These are phyloP conservation scores for Sipha flava DNA, from an alignment of 1,140 invertebrate genomes.

Conservation along the genomic window DNA sequence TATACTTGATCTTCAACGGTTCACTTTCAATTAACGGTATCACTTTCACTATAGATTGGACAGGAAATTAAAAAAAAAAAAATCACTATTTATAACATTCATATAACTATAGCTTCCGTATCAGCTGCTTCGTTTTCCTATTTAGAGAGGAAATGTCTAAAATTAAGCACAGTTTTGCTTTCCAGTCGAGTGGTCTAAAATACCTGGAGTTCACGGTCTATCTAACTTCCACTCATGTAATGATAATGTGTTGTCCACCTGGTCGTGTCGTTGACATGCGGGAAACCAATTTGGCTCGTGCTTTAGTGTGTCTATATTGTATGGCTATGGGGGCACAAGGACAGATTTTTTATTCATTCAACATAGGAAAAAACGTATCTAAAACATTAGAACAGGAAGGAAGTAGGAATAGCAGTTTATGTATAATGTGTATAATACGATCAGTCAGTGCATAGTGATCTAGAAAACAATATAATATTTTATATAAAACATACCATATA, in stretches of 20 bases:
- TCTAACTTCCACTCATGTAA: neutral
- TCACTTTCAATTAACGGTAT: neutral
- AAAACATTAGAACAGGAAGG: neutral
- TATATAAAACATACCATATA: too few relatives aligned
- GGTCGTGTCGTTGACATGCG: neutral
- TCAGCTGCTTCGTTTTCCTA: neutral
- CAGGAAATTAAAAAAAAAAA: neutral
- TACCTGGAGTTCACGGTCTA: conserved; percentile 2
- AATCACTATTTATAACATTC: neutral
- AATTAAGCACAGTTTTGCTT: neutral
- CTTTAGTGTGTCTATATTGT: too few relatives aligned
- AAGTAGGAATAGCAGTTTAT: neutral
- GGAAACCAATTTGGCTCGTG: neutral
- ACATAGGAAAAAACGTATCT: neutral
- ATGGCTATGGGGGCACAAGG: neutral
- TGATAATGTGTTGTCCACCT: neutral
- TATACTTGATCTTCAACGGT: neutral
- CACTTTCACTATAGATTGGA: neutral
- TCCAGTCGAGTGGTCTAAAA: neutral
- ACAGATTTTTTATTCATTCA: neutral
- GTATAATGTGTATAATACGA: neutral
- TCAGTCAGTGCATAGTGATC: neutral
- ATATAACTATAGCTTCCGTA: neutral
- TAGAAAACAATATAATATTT: neutral
- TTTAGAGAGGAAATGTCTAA: neutral